Conservation (phyloP, 2,797 vertebrate genomes). For the Eleutherodactylus coqui region DNA sequence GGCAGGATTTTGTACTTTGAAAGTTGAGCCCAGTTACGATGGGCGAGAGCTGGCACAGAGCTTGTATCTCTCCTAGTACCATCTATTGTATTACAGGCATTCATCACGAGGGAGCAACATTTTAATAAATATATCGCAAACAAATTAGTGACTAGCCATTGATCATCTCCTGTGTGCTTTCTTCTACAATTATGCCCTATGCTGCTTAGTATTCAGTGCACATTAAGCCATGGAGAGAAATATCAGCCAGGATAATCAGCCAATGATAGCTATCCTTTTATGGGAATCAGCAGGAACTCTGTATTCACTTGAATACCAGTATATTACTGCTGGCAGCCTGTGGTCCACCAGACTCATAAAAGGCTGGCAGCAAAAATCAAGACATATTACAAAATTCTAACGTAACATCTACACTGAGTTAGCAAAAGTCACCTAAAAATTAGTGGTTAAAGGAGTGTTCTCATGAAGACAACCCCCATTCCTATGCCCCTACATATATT, state of each 20-base stretch:
- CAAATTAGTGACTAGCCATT: neutral
- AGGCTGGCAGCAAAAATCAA: neutral
- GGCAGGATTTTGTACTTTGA: neutral
- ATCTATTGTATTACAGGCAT: neutral
- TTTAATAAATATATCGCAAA: conserved; percentile 1
- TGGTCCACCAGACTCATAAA: neutral
- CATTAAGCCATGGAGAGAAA: neutral
- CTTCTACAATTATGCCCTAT: neutral
- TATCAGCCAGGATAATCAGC: neutral
- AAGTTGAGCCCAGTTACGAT: neutral
- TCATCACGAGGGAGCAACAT: neutral
- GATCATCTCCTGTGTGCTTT: neutral
- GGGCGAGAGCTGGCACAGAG: neutral
- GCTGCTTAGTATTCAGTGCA: neutral
- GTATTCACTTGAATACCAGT: neutral
- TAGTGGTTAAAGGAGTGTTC: neutral
- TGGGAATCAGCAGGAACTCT: neutral
- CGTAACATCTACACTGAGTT: neutral
- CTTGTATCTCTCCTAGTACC: neutral
- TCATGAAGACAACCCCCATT: no score
- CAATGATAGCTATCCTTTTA: neutral
- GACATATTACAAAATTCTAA: neutral
- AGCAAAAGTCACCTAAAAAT: neutral
- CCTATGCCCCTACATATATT: no score
- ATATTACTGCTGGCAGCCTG: neutral